A percentile compares a stretch with the other conserved stretches of the same genome.
phyloP scores from a whole-genome alignment of 2,888 invertebrate genomes.

The Limnephilus marmoratus region DNA sequence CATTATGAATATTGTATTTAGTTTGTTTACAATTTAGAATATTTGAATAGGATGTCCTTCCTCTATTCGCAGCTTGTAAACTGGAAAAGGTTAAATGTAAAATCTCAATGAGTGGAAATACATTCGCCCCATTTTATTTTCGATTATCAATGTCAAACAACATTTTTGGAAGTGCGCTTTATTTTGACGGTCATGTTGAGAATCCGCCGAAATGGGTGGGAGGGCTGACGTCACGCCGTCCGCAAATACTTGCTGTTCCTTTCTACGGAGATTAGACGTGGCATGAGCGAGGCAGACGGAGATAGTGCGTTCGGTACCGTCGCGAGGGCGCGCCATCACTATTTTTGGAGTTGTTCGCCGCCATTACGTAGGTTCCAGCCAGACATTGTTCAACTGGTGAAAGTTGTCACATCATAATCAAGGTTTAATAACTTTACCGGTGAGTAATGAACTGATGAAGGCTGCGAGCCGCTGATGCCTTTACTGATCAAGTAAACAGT shows the following conservation, averaged over 20 bases:
- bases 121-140: constrained; percentile 35
- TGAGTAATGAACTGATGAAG: neutral
- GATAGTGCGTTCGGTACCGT: constrained; percentile 40
- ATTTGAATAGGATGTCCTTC: constrained; percentile 1
- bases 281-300: constrained; percentile 48
- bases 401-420: constrained; percentile 52
- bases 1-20: neutral
- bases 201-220: constrained; percentile 52
- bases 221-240: constrained; percentile 57
- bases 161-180: constrained; percentile 52
- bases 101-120: constrained; percentile 10
- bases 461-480: neutral
- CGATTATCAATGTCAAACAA: constrained; percentile 49
- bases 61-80: neutral
- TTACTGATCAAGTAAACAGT: neutral
- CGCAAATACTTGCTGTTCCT: constrained; percentile 54
- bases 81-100: neutral
- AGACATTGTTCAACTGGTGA: constrained; percentile 51
- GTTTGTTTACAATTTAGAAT: neutral
- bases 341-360: constrained; percentile 64
- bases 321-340: constrained; percentile 57
- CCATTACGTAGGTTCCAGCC: constrained; percentile 11
- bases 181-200: constrained; percentile 55
- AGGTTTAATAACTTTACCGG: constrained; percentile 21
- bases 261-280: constrained; percentile 31